These are phyloP conservation scores for Tenualosa ilisha DNA, from an alignment of 2,797 vertebrate species.

Conservation along the genomic window DNA sequence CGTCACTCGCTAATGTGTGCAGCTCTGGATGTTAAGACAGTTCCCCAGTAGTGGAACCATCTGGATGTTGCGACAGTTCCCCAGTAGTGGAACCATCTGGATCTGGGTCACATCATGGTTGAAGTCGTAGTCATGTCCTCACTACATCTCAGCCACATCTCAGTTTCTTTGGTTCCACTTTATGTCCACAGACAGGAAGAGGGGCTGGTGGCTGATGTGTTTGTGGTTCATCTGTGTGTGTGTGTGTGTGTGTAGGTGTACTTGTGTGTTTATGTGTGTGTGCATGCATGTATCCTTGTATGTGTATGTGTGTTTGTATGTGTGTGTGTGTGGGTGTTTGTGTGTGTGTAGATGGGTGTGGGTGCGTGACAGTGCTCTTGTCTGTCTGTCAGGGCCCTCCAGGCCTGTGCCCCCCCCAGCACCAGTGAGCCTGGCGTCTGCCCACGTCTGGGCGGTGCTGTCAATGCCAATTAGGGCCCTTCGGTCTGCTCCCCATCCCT, in stretches of 20 bases:
- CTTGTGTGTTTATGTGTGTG: background rate
- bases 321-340: background rate
- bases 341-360: background rate
- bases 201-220: constrained; percentile 7
- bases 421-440: constrained; percentile 39
- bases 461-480: constrained; percentile 69
- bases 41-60: background rate
- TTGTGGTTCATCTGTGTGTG: constrained; percentile 13
- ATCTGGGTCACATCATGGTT: background rate
- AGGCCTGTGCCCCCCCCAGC: background rate
- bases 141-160: constrained; percentile 30
- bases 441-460: constrained; percentile 48
- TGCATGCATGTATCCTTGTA: background rate
- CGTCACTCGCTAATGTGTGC: background rate
- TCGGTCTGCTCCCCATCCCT: constrained; percentile 77
- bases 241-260: constrained; percentile 15
- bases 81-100: background rate
- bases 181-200: constrained; percentile 35
- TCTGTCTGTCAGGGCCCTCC: background rate
- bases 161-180: constrained; percentile 34
- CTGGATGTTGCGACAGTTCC: background rate
- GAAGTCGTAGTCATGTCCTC: constrained; percentile 54
- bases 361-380: background rate
- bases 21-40: background rate
- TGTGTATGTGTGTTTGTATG: background rate